Evolutionary conservation across 2,888 invertebrate species (phyloP), one percentile per base, ranked within the genome.

Genomic region (Bombylius major): DNA sequence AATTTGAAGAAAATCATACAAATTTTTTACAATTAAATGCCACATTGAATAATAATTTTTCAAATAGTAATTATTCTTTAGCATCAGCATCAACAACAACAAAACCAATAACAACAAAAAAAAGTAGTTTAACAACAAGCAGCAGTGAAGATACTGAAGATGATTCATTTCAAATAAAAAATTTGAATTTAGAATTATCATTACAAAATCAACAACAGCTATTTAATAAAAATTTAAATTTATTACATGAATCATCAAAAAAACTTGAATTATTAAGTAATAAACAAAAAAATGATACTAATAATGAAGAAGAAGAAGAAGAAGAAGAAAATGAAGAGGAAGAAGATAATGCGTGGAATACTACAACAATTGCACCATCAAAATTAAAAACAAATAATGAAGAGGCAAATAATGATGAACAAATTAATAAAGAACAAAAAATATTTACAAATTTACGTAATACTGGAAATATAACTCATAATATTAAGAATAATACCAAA

Each of bases 401-500:
- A 23, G 23, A 23, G 23, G 23, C 23, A 23, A 23, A 23, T 23
- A 23, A 23, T 23, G 23, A 23, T 23, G 23, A 23, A 23, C 23
- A 23, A 23, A 23, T 23, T 2, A 23, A 23, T 23, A 23, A 23
- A 23, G 2, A 23, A 23, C 23, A 23, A 23, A 23, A 23, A 1
- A 23, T 23, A 23, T 23, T 23, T 23, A 23, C 23, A 23, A 23
- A 23, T 23, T 23, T 23, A 23, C 34, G 14, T 33, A 13, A 7
- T n/a, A 4, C n/a, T 36, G 42, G 42, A 33, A 12, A 14, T 48
- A n/a, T 32, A 11, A 14, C 7, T 7, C 6, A 14, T 14, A 14
- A 45, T 45, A 36, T 59, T 60, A 63, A 58, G 60, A 55, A 60
- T 63, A 67, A 62, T 68, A 67, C 67, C 67, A 69, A 69, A 69